Conservation (phyloP, 2,113 vertebrate species). For the Phrynocephalus versicolor region DNA sequence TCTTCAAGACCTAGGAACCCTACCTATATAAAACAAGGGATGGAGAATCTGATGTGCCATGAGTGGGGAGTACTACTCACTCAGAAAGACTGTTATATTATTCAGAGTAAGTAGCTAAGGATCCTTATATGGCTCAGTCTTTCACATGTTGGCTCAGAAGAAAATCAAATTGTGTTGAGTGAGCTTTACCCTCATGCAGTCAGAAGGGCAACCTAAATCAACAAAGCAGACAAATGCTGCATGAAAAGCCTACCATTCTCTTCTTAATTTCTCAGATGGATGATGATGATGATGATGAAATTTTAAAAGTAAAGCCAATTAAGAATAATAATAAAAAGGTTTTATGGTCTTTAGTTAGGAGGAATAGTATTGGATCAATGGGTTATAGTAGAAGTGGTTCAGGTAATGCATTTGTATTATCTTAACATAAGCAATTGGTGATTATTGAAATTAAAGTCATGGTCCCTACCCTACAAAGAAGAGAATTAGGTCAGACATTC, state of each 20-base stretch:
- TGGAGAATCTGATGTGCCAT: too few relatives aligned
- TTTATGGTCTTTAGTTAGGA: neutral
- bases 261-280: neutral
- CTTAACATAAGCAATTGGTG: fast-evolving
- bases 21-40: too few relatives aligned
- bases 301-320: fast-evolving
- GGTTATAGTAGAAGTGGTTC: neutral
- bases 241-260: neutral
- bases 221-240: neutral
- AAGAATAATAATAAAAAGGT: neutral
- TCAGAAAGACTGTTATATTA: too few relatives aligned
- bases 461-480: neutral
- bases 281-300: fast-evolving
- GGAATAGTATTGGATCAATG: neutral
- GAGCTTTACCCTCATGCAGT: neutral
- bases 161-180: neutral
- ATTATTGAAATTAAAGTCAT: fast-evolving
- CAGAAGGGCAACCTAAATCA: neutral
- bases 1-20: too few relatives aligned
- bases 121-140: neutral
- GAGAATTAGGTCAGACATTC: fast-evolving
- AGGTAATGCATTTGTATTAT: neutral
- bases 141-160: neutral
- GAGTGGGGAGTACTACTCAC: too few relatives aligned
- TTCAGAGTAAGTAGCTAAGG: neutral